These are phyloP conservation scores for Helicoverpa zea DNA, from an alignment of 1,140 invertebrate species.

Conservation along the genomic window DNA sequence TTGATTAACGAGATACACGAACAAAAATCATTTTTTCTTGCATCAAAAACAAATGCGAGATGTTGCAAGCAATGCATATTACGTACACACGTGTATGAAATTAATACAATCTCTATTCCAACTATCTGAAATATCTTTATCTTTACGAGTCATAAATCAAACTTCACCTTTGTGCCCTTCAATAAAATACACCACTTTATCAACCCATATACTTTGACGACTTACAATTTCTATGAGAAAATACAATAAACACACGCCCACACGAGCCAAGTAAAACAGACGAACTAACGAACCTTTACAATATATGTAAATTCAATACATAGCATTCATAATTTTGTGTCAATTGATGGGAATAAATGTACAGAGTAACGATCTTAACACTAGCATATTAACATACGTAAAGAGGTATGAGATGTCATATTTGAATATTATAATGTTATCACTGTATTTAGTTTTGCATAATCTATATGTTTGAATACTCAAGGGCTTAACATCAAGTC, in stretches of 20 bases:
- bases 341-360: constrained; percentile 44
- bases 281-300: constrained; percentile 46
- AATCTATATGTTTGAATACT: no score
- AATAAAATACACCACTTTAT: constrained; percentile 28
- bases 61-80: background rate
- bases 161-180: constrained; percentile 15
- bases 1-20: no score
- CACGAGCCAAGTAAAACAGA: constrained; percentile 31
- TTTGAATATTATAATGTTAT: constrained; percentile 28
- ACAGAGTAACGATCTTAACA: constrained; percentile 34
- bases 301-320: constrained; percentile 47
- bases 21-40: background rate
- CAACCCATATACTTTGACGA: background rate
- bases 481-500: no score
- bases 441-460: background rate
- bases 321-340: constrained; percentile 38
- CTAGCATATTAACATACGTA: constrained; percentile 44
- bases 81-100: background rate
- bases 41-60: no score
- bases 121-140: constrained; percentile 11
- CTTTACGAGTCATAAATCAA: background rate
- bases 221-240: constrained; percentile 18
- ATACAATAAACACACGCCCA: constrained; percentile 38
- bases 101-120: background rate
- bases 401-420: constrained; percentile 16